Evolutionary conservation across 1,140 invertebrate species (phyloP).

Genomic region (Dendroctonus ponderosae): DNA sequence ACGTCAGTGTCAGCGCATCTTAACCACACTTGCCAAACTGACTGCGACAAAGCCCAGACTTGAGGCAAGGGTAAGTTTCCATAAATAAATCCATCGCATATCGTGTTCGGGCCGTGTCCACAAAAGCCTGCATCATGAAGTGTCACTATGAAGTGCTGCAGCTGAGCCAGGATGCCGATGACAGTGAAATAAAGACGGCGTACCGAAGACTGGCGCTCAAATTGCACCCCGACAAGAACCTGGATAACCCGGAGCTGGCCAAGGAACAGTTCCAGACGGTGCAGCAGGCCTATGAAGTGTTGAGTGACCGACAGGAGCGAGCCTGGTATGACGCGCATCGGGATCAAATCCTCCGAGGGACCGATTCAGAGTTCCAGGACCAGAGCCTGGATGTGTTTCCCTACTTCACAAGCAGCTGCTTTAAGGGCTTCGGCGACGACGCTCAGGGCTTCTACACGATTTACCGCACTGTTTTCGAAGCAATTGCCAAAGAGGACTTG

Average conservation of each 20-base stretch:
- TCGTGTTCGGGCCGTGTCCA: no score
- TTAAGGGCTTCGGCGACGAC: conserved; percentile 85
- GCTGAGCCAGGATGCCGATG: conserved; percentile 67
- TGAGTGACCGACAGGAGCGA: conserved; percentile 90
- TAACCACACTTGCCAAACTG: no score
- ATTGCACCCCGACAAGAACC: conserved; percentile 94
- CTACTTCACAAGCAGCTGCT: conserved; percentile 88
- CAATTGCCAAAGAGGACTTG: conserved; percentile 82
- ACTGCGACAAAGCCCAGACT: no score
- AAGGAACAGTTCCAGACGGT: conserved; percentile 90
- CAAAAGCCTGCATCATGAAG: conserved; percentile 59
- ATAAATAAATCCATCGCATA: no score
- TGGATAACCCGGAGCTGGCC: conserved; percentile 75
- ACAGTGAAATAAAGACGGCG: conserved; percentile 84
- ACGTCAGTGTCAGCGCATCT: no score
- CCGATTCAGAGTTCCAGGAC: conserved; percentile 81
- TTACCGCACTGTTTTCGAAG: conserved; percentile 85
- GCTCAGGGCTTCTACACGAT: conserved; percentile 87
- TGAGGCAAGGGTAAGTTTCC: no score
- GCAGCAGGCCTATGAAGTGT: conserved; percentile 94
- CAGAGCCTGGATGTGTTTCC: conserved; percentile 85
- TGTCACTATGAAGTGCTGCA: conserved; percentile 90
- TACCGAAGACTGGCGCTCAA: conserved; percentile 86
- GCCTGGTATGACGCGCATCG: conserved; percentile 93
- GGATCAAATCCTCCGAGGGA: conserved; percentile 83